Percentiles rank a stretch among this genome's conserved stretches.
These are phyloP conservation scores for Ageneiosus marmoratus DNA, from an alignment of 2,113 vertebrate genomes.

Conservation along the genomic window DNA sequence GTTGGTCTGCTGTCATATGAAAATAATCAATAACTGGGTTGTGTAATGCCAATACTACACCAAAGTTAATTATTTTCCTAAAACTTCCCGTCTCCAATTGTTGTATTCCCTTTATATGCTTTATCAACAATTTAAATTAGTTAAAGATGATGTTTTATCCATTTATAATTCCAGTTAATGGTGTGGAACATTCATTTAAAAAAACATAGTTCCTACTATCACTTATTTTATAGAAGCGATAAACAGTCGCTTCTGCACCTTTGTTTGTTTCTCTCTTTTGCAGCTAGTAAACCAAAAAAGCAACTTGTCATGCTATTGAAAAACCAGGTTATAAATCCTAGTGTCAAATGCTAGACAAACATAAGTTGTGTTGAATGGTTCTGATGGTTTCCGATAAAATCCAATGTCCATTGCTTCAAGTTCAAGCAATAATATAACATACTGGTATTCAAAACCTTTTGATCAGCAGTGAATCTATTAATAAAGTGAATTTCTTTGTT, in stretches of 20 bases:
- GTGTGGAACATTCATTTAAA: neutral
- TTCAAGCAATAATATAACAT: neutral
- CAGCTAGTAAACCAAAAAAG: neutral
- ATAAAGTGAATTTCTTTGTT: neutral
- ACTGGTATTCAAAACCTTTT: neutral
- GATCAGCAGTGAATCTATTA: neutral
- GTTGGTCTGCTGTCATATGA: neutral
- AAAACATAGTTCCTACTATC: neutral
- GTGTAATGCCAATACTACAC: neutral
- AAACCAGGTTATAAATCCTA: neutral
- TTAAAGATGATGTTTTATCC: neutral
- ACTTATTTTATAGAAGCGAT: neutral
- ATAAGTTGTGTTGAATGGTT: neutral
- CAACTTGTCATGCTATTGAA: neutral
- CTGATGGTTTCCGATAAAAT: neutral
- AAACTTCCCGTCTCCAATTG: neutral
- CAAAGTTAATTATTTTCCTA: neutral
- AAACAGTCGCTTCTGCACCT: neutral
- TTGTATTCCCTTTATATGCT: neutral
- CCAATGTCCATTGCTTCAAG: neutral
- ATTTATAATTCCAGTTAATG: neutral
- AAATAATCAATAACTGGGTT: neutral
- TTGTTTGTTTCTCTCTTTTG: neutral
- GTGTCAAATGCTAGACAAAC: neutral
- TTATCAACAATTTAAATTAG: neutral